Base-by-base conservation (phyloP, 2,797 vertebrate genomes). In the Lagodon rhomboides region DNA sequence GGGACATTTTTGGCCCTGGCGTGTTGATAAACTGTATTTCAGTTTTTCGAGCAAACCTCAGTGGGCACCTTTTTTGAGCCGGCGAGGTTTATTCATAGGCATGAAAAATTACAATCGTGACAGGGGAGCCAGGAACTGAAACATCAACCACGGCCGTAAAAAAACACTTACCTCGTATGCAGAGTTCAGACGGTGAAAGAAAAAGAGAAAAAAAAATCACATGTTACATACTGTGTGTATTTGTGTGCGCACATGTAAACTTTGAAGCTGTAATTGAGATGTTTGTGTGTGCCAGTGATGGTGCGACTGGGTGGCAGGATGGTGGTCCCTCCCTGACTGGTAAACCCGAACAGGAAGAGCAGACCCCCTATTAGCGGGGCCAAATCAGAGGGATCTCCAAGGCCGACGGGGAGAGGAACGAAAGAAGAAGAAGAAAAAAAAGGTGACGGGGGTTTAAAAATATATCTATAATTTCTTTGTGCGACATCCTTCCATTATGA, bases 331-430 rank as follows among this genome's bases (percentile, higher is more conserved):
- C 93, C 92, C 91, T 90, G 82, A 83, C 82, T 85, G 90, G 87
- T 91, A 91, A 95, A 94, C 87, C 91, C 85, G 68, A 83, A 92
- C 87, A 92, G 94, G 92, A 95, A 94, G 89, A 89, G 68, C 85
- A 89, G 91, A 91, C 90, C 93, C 91, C 88, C 85, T 84, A 93
- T 94, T 95, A 94, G 89, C 73, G 34, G 46, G 73, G 68, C 80
- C 91, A 92, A 93, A 95, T 95, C 94, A 95, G 85, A 95, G 91
- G 88, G 90, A 93, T 92, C 86, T 83, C 71, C 60, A 87, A 88
- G 88, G 86, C 79, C 61, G 60, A 81, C 67, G 63, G 72, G 34
- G 75, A 77, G 68, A 83, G 41, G 69, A 89, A 87, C 81, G 82
- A 82, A 47, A 73, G 62, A 83, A 46, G 54, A 62, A 30, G 44